Evolutionary conservation across 1,140 invertebrate genomes (phyloP).

Genomic region (Drosophila funebris): DNA sequence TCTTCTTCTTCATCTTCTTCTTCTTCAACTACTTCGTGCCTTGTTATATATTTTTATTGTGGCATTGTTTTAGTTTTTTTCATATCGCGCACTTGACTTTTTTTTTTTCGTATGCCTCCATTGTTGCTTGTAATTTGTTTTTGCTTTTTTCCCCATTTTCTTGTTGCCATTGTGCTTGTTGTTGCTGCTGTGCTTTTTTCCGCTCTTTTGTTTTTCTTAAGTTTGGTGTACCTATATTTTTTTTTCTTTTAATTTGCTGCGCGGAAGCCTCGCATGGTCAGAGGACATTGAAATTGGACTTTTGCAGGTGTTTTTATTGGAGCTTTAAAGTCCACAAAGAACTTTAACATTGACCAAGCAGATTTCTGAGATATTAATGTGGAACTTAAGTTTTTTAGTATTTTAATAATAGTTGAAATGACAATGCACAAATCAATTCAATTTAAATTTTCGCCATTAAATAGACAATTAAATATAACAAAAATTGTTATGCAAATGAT

Average conservation of each 20-base stretch:
- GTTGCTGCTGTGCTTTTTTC: slow-evolving; percentile 3
- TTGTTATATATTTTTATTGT: slow-evolving; percentile 36
- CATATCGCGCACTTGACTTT: slow-evolving; percentile 73
- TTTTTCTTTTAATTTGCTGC: slow-evolving; percentile 41
- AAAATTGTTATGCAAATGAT: neutral
- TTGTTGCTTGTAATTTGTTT: slow-evolving; percentile 63
- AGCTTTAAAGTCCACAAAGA: neutral
- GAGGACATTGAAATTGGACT: slow-evolving; percentile 61
- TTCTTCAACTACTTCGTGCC: slow-evolving; percentile 8
- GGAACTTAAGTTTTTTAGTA: neutral
- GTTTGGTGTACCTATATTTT: slow-evolving; percentile 40
- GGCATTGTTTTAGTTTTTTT: slow-evolving; percentile 75
- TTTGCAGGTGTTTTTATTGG: slow-evolving; percentile 1
- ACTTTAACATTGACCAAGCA: slow-evolving; percentile 3
- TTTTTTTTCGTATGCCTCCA: slow-evolving; percentile 26
- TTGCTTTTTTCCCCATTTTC: slow-evolving; percentile 21
- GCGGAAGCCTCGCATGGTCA: slow-evolving; percentile 71
- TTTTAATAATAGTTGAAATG: neutral
- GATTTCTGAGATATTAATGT: neutral
- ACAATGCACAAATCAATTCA: no score
- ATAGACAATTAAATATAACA: neutral
- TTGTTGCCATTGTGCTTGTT: slow-evolving; percentile 5
- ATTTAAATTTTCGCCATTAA: no score
- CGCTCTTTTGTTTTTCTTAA: slow-evolving; percentile 49
- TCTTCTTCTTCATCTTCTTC: slow-evolving; percentile 4